Conservation (phyloP, 2,888 invertebrate species). For the Leistus spinibarbis region DNA sequence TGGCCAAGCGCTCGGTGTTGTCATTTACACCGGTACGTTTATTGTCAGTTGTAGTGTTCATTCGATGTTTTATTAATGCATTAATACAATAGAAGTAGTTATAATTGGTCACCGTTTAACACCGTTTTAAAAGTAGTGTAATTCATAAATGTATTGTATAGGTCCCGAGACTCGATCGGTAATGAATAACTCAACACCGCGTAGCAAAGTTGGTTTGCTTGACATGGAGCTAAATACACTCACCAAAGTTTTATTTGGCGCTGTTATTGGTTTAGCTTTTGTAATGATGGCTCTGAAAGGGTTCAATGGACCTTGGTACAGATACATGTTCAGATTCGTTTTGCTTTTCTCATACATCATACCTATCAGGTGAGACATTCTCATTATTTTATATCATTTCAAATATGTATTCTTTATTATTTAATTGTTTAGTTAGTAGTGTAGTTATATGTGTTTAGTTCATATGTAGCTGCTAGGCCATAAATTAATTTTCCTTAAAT, state of each 20-base stretch:
- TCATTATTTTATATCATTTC: neutral
- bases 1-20: conserved; percentile 91
- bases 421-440: neutral
- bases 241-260: conserved; percentile 92
- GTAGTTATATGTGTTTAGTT: neutral
- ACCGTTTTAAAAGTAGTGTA: conserved; percentile 10
- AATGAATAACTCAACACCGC: conserved; percentile 97
- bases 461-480: neutral
- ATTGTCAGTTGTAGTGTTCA: neutral
- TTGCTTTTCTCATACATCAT: conserved; percentile 98
- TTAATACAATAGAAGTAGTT: neutral
- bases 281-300: conserved; percentile 97
- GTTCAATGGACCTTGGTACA: conserved; percentile 94
- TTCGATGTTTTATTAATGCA: neutral
- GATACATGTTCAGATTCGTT: conserved; percentile 95
- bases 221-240: conserved; percentile 96
- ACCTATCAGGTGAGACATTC: conserved; percentile 79
- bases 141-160: conserved; percentile 44
- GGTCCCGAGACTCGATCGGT: conserved; percentile 96
- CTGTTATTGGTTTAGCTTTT: conserved; percentile 87
- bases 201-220: conserved; percentile 94
- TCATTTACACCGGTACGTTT: conserved; percentile 83
- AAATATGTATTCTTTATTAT: neutral
- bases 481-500: neutral
- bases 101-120: neutral